These are phyloP conservation scores for Macrotus californicus DNA, from an alignment of 2,113 vertebrate genomes.

Conservation along the genomic window DNA sequence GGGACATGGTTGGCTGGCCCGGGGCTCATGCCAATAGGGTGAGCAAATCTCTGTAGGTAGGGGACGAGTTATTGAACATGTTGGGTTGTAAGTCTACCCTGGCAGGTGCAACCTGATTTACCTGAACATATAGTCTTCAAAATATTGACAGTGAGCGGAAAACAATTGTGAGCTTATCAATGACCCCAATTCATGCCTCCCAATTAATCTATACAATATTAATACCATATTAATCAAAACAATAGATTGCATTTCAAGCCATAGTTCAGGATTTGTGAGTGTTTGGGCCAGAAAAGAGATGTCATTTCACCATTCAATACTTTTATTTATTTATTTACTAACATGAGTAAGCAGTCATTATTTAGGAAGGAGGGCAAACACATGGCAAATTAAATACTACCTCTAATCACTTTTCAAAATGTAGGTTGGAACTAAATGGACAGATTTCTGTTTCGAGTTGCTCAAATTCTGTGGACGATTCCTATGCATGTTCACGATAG, in stretches of 20 bases:
- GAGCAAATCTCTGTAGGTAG: not conserved
- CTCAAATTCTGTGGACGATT: not conserved
- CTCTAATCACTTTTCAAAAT: not conserved
- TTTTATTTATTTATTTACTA: not conserved
- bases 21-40: not conserved
- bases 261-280: not conserved
- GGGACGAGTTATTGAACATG: not conserved
- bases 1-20: not conserved
- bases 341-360: not conserved
- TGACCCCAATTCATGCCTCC: not conserved
- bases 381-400: not conserved
- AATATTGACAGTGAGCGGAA: not conserved
- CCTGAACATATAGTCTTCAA: not conserved
- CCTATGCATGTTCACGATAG: not conserved
- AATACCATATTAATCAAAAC: not conserved
- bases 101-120: not conserved
- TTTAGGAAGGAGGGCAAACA: conserved; percentile 20
- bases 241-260: not conserved
- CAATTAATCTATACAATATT: not conserved
- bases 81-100: not conserved
- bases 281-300: not conserved
- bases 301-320: not conserved
- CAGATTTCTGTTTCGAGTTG: not conserved
- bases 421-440: not conserved
- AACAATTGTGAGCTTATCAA: not conserved